Conservation (phyloP, 2,797 vertebrate genomes). For the Poliocrania exsul region DNA sequence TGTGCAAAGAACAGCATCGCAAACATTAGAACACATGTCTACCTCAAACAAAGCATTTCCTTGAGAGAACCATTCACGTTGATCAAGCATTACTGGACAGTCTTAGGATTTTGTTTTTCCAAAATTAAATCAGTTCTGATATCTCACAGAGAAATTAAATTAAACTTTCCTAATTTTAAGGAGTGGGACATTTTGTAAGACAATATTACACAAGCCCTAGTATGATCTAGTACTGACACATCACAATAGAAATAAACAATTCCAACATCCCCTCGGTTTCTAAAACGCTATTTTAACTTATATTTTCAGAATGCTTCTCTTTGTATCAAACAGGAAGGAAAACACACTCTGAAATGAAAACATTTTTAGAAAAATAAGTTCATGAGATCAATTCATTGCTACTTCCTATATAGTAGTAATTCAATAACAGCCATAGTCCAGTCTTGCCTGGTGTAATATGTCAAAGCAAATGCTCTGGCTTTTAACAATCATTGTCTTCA, state of each 20-base stretch:
- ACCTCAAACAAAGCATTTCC: neutral
- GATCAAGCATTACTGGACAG: neutral
- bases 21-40: neutral
- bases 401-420: neutral
- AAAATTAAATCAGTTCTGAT: neutral
- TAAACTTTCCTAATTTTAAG: neutral
- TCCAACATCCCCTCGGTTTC: neutral
- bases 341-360: neutral
- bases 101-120: neutral
- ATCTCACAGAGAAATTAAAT: neutral
- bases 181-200: neutral
- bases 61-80: neutral
- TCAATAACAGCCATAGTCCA: neutral
- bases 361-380: neutral
- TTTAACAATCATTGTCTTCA: neutral
- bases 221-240: neutral
- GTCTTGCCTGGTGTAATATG: neutral
- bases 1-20: neutral
- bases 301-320: neutral
- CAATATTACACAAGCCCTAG: neutral
- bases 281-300: neutral
- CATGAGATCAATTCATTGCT: neutral
- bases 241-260: neutral
- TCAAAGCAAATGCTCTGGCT: slow-evolving; percentile 26
- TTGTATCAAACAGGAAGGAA: neutral